Evolutionary conservation across 1,140 invertebrate species (phyloP), one percentile per base, ranked within the genome.

Genomic region (Brachionus paranguensis): DNA sequence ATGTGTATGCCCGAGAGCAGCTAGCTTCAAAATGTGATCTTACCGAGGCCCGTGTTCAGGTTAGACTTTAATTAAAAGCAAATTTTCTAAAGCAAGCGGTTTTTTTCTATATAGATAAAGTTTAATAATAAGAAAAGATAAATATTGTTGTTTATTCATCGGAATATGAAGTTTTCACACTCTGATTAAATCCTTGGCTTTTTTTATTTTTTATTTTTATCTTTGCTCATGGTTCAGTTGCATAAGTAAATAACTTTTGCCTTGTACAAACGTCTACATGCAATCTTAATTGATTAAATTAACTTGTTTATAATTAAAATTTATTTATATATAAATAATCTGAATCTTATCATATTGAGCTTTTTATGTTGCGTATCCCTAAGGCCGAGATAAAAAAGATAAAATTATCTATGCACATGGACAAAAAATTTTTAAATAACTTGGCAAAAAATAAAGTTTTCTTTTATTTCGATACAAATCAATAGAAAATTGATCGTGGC

Each of bases 1-100:
- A 98, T 88, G 96, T 98, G 0, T 97, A 98, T 87, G 96, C 95
- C 0, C 90, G 96, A 53, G 96, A 98, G 88, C 95, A 98, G 88
- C 88, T 98, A 20, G 96, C 96, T 17, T 78, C 89, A 0, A 84
- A 88, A 12, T 88, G 88, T 85, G 88, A 88, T 78, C 86, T 90
- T 2, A 89, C 89, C 1, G 89, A 90, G 83, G 89, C 89, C 10
- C 85, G 89, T 74, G 89, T 89, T 2, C 89, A 89, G 86, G 88
- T 89, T 85, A 85, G 85, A 45, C 43, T 33, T 33, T 33, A 68
- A 33, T 68, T 33, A 68, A 17, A 68, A 68, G 12, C 20, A 14
- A 76, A 47, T 20, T 76, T 55, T 33, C 6, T 33, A 14, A 33
- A 14, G 10, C 33, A 68, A 41, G 65, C 65, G 65, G 65, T 68